Conservation (phyloP, 2,797 vertebrate genomes). For the Salarias fasciatus region DNA sequence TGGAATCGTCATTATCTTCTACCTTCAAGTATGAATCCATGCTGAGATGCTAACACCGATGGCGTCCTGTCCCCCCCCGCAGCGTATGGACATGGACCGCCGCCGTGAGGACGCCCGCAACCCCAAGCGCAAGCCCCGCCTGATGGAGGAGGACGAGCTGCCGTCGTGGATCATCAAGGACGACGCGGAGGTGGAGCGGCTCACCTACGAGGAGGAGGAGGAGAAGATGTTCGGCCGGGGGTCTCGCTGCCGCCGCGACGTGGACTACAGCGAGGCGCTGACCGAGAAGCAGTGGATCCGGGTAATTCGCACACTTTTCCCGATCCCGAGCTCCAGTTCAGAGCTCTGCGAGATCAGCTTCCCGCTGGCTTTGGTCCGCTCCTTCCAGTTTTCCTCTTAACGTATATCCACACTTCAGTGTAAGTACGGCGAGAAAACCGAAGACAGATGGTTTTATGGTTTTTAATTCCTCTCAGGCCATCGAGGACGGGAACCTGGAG, state of each 20-base stretch:
- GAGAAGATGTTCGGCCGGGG: slow-evolving; percentile 97
- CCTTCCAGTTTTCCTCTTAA: no score
- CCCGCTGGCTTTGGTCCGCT: no score
- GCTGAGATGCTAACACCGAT: no score
- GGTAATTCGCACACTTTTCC: slow-evolving; percentile 84
- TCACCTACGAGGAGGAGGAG: slow-evolving; percentile 96
- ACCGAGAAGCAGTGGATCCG: slow-evolving; percentile 98
- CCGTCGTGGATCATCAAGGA: slow-evolving; percentile 99
- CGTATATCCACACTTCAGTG: no score
- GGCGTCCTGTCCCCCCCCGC: no score
- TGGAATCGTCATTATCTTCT: no score
- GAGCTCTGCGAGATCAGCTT: no score
- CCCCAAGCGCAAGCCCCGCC: slow-evolving; percentile 93
- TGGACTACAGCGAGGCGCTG: slow-evolving; percentile 96
- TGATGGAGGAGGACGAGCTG: slow-evolving; percentile 97
- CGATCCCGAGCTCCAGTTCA: no score
- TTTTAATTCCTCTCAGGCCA: no score
- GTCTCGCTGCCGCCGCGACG: slow-evolving; percentile 93
- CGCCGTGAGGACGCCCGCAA: slow-evolving; percentile 95
- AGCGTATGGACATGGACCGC: slow-evolving; percentile 98
- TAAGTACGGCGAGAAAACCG: no score
- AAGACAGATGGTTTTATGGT: no score
- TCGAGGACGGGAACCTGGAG: slow-evolving; percentile 98
- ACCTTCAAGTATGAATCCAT: no score
- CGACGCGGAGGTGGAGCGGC: slow-evolving; percentile 95